These are phyloP conservation scores for Temnothorax ravouxi DNA, from an alignment of 2,888 invertebrate genomes.

Conservation along the genomic window DNA sequence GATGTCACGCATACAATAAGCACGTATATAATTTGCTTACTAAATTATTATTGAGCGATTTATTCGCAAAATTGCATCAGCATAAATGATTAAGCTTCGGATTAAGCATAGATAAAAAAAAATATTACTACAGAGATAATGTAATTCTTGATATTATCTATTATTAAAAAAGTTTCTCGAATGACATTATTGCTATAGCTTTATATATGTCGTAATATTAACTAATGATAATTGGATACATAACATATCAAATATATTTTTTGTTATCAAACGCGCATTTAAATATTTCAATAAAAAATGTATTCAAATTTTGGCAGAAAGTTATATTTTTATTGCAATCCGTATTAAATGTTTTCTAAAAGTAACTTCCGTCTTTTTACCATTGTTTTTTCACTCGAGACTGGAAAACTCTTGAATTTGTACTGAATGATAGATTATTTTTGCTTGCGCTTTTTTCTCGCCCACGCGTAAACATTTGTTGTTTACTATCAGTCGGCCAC, in stretches of 20 bases:
- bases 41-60: conserved; percentile 6
- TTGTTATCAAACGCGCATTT: not conserved
- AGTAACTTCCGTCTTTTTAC: not conserved
- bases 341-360: not conserved
- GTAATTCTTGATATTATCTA: not conserved
- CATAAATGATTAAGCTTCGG: not conserved
- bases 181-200: not conserved
- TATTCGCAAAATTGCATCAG: not conserved
- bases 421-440: conserved; percentile 13
- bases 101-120: not conserved
- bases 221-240: not conserved
- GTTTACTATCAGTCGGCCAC: not conserved
- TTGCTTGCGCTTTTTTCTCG: not conserved
- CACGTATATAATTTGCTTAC: not conserved
- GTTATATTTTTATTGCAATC: not conserved
- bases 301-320: not conserved
- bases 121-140: conserved; percentile 1
- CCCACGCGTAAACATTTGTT: not conserved
- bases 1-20: not conserved
- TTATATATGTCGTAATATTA: not conserved
- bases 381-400: not conserved
- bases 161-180: not conserved
- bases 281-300: not conserved
- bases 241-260: conserved; percentile 9
- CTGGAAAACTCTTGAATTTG: not conserved